Percentiles rank a stretch among this genome's conserved stretches.
phyloP scores from a whole-genome alignment of 2,888 invertebrate species.

The Pseudococcus viburni region DNA sequence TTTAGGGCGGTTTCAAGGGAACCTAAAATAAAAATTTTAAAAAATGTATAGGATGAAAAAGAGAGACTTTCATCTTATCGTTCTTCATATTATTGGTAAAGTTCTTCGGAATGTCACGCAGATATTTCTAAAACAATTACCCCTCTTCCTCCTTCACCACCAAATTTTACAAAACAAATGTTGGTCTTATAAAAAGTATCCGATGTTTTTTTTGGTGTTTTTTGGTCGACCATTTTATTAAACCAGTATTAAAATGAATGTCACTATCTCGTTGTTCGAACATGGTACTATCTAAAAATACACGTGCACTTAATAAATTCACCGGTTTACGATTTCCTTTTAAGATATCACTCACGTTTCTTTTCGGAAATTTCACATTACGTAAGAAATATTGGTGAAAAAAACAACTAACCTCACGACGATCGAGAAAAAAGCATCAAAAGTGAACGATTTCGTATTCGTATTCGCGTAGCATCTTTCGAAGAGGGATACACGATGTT shows the following conservation, averaged over 20 bases:
- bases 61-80: too few relatives aligned
- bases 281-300: conserved; percentile 24
- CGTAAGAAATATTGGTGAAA: conserved; percentile 11
- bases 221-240: background rate
- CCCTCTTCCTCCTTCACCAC: too few relatives aligned
- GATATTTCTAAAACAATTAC: too few relatives aligned
- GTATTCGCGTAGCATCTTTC: background rate
- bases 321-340: conserved; percentile 44
- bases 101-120: too few relatives aligned
- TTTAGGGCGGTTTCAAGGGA: too few relatives aligned
- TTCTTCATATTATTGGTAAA: too few relatives aligned
- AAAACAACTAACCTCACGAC: background rate
- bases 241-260: conserved; percentile 39
- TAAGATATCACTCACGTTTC: conserved; percentile 27
- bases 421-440: background rate
- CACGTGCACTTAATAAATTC: conserved; percentile 41
- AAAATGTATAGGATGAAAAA: too few relatives aligned
- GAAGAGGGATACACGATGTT: background rate
- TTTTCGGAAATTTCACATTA: conserved; percentile 45
- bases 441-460: background rate
- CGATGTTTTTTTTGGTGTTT: background rate
- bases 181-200: too few relatives aligned
- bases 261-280: background rate
- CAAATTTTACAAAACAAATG: too few relatives aligned
- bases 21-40: too few relatives aligned